Evolutionary conservation across 2,113 vertebrate genomes (phyloP).

Genomic region (Scalopus aquaticus): DNA sequence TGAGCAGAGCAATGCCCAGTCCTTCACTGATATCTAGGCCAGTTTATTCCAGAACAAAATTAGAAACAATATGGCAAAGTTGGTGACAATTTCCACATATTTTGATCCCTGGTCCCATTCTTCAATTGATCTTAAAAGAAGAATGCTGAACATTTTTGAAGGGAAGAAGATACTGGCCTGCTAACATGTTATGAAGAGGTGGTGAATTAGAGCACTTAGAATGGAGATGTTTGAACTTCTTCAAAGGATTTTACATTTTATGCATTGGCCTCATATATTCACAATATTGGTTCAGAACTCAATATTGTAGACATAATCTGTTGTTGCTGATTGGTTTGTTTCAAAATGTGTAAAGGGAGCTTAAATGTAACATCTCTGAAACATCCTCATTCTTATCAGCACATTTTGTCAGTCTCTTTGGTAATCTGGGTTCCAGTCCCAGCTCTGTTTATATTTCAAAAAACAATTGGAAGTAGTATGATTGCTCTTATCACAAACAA

Average conservation of each 20-base stretch:
- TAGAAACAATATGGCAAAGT: neutral
- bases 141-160: neutral
- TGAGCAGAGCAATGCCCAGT: neutral
- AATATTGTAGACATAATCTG: neutral
- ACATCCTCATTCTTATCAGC: constrained; percentile 59
- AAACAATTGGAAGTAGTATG: constrained; percentile 57
- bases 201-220: neutral
- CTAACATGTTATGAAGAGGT: neutral
- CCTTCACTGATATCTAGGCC: neutral
- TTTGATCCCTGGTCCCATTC: neutral
- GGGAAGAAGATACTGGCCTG: neutral
- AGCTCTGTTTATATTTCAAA: constrained; percentile 61
- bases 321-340: constrained; percentile 18
- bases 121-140: neutral
- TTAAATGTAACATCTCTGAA: constrained; percentile 53
- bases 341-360: constrained; percentile 43
- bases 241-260: constrained; percentile 36
- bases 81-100: neutral
- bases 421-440: constrained; percentile 49
- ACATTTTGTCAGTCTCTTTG: constrained; percentile 66
- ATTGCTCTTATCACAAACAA: constrained; percentile 75
- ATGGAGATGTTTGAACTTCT: neutral
- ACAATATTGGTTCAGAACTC: neutral
- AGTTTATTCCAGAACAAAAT: constrained; percentile 40
- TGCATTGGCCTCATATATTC: neutral